Evolutionary conservation across 2,113 vertebrate genomes (phyloP), one percentile per base, ranked within the genome.

Genomic region (Pituophis catenifer): DNA sequence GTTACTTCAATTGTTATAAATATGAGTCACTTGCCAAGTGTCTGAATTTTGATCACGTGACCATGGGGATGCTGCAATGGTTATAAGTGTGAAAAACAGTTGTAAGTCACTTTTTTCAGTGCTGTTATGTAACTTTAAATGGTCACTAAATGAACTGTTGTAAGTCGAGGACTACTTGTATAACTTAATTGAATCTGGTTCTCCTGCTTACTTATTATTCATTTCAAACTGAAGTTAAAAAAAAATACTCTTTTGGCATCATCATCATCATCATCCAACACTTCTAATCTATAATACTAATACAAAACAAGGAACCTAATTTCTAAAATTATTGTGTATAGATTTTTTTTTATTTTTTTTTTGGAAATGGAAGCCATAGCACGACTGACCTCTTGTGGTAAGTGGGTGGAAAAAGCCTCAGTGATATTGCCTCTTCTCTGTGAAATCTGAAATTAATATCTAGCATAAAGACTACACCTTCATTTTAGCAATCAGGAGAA

Each of bases 381-480:
- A 23, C 13, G 96, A 95, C 96, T 98, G 97, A 97, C 98, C 97
- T 96, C 98, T 98, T 97, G 97, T 97, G 98, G 98, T 23, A 94
- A 91, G 0, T 96, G 92, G 93, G 86, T 26, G 10, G 86, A 96
- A 86, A 70, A 93, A 21, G 0, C 23, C 81, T 94, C 62, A 57
- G 85, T 11, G 38, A 75, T 86, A 1, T 0, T 50, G 29, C 0
- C 92, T 81, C 15, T 38, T 50, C 10, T 15, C 26, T 70, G 21
- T 38, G 29, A 90, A 92, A 3, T 5, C 29, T 0, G 55, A 93
- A 93, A 0, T 93, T 89, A 89, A 38, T n/a, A 15, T 15, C 89
- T 17, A 52, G 21, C 2, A 94, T 93, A 57, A 94, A 86, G 0
- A 94, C 52, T 29, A 86, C 5, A 23, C 53, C 29, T 23, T 85